Evolutionary conservation across 2,888 invertebrate species (phyloP).

Genomic region (Sthenelais limicola): DNA sequence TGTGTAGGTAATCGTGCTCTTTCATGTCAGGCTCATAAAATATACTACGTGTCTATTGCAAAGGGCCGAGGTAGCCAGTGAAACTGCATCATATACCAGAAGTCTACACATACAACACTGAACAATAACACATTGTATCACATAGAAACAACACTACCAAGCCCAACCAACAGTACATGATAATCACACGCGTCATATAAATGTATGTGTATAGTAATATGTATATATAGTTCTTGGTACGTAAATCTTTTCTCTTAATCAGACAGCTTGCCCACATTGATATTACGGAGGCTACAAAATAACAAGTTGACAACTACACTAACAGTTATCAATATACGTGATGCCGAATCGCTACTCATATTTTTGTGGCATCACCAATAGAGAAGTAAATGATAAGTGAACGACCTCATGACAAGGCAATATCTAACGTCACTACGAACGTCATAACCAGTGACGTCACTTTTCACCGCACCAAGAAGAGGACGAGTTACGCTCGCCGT

Average conservation of each 20-base stretch:
- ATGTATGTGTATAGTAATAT: conserved; percentile 23
- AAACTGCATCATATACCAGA: conserved; percentile 22
- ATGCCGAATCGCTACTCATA: neutral
- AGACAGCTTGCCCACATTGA: conserved; percentile 36
- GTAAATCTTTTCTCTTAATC: conserved; percentile 26
- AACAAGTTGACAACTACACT: conserved; percentile 33
- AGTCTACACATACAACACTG: conserved; percentile 31
- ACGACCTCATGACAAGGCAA: conserved; percentile 37
- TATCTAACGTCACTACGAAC: conserved; percentile 17
- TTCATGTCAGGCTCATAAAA: conserved; percentile 18
- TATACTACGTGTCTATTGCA: conserved; percentile 29
- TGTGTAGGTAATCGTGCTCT: conserved; percentile 33
- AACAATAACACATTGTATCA: conserved; percentile 38
- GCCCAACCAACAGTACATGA: conserved; percentile 38
- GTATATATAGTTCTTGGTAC: conserved; percentile 27
- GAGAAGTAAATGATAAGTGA: conserved; percentile 32
- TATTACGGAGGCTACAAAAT: conserved; percentile 36
- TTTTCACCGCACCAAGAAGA: conserved; percentile 8
- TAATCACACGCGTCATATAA: conserved; percentile 36
- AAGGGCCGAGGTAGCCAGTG: conserved; percentile 37
- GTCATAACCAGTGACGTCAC: conserved; percentile 1
- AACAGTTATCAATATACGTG: conserved; percentile 26
- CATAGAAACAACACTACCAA: conserved; percentile 38
- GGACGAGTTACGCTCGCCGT: too few relatives aligned
- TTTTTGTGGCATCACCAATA: conserved; percentile 34